A percentile compares a stretch with the other conserved stretches of the same genome.
These are phyloP conservation scores for Bolinopsis microptera DNA, from an alignment of 37 sponge, comb jelly and placozoan species.

Conservation along the genomic window DNA sequence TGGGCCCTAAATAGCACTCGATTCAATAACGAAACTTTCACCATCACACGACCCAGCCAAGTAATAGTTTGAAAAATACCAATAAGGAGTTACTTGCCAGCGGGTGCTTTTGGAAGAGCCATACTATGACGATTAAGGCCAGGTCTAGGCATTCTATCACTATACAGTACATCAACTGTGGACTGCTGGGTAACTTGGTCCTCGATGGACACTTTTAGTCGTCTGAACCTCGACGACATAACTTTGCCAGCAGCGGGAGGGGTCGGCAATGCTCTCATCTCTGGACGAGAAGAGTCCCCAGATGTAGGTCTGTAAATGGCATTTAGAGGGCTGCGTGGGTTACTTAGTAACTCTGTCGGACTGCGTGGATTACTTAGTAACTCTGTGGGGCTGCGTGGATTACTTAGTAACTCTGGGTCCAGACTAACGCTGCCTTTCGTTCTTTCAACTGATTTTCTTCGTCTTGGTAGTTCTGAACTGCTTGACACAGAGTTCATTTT, in stretches of 20 bases:
- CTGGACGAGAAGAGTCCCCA: background rate
- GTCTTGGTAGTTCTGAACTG: constrained; percentile 24
- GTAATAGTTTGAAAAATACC: no score
- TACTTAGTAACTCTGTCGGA: no score
- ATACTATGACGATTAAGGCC: constrained; percentile 13
- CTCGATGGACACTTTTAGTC: constrained; percentile 39
- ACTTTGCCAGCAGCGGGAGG: background rate
- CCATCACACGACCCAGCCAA: no score
- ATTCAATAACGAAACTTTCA: no score
- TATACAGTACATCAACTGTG: background rate
- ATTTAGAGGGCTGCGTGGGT: background rate
- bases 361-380: no score
- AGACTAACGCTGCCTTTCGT: background rate
- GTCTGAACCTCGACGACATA: constrained; percentile 26
- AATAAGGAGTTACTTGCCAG: background rate
- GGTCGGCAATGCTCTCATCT: background rate
- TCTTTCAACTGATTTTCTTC: background rate
- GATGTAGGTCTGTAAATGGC: background rate
- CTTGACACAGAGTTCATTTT: background rate
- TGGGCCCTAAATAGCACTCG: no score
- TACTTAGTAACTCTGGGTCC: background rate
- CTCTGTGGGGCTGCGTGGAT: no score
- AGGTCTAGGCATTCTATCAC: constrained; percentile 60
- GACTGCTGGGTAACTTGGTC: constrained; percentile 27
- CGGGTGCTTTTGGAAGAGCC: background rate